Evolutionary conservation across 2,797 vertebrate species (phyloP).

Genomic region (Triplophysa bombifrons): DNA sequence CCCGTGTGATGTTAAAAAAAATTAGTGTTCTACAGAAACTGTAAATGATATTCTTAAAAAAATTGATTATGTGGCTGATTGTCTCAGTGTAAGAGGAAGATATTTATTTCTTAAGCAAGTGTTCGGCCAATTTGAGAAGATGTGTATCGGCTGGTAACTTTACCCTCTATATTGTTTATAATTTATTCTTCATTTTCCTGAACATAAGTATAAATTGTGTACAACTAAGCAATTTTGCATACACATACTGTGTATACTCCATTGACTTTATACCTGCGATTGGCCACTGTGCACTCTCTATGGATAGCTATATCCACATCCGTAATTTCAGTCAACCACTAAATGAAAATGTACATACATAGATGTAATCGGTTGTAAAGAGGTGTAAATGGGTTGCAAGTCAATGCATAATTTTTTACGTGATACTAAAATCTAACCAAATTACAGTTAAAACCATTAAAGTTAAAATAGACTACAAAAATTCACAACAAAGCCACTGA

Average conservation of each 20-base stretch:
- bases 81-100: background rate
- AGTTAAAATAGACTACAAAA: constrained; percentile 33
- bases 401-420: background rate
- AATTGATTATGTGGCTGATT: background rate
- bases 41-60: background rate
- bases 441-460: background rate
- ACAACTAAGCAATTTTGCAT: no score
- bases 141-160: background rate
- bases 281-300: no score
- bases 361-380: no score
- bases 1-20: no score
- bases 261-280: no score
- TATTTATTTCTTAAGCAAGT: no score
- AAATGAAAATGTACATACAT: no score
- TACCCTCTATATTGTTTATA: background rate
- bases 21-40: background rate
- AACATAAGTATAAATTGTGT: background rate
- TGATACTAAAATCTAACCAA: background rate
- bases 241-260: no score
- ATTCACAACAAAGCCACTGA: constrained; percentile 74
- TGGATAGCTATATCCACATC: no score
- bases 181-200: background rate
- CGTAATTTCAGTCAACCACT: no score
- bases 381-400: no score
- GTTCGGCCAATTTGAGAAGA: background rate